These are phyloP conservation scores for Brachylomia viminalis DNA, from an alignment of 2,888 invertebrate genomes.

Conservation along the genomic window DNA sequence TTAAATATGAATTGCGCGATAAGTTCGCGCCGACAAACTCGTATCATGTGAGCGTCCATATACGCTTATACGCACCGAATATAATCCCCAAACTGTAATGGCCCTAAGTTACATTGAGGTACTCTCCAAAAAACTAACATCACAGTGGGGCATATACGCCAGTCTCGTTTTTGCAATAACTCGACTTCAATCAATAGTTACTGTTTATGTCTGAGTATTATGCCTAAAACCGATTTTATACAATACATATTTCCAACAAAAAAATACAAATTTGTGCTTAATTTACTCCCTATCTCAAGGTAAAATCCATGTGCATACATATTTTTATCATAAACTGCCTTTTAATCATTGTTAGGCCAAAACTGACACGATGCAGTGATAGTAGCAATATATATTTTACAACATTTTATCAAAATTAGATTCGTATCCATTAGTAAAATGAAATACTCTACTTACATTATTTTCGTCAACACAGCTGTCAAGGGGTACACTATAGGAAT, in stretches of 20 bases:
- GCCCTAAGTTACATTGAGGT: constrained; percentile 17
- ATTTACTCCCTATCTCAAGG: constrained; percentile 11
- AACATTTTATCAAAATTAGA: constrained; percentile 28
- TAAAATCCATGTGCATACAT: constrained; percentile 10
- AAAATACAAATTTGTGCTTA: constrained; percentile 37
- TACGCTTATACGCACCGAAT: background rate
- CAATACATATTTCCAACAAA: background rate
- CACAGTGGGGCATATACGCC: constrained; percentile 55
- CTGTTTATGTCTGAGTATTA: constrained; percentile 19
- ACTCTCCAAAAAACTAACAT: constrained; percentile 41
- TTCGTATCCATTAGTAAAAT: constrained; percentile 30
- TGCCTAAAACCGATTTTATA: background rate
- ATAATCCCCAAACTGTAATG: constrained; percentile 10
- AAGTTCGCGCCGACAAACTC: background rate
- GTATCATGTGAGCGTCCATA: background rate
- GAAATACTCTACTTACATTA: constrained; percentile 29
- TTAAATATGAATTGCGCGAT: background rate
- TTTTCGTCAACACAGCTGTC: constrained; percentile 39
- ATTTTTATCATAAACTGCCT: constrained; percentile 1
- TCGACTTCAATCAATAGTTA: constrained; percentile 16
- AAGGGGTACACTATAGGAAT: constrained; percentile 13
- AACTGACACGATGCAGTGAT: constrained; percentile 4
- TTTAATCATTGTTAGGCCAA: background rate
- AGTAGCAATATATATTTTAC: background rate
- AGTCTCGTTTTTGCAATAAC: constrained; percentile 27